Percentiles rank a stretch among this genome's conserved stretches.
These are phyloP conservation scores for Agapetus fuscipes DNA, from an alignment of 2,888 invertebrate genomes.

Conservation along the genomic window DNA sequence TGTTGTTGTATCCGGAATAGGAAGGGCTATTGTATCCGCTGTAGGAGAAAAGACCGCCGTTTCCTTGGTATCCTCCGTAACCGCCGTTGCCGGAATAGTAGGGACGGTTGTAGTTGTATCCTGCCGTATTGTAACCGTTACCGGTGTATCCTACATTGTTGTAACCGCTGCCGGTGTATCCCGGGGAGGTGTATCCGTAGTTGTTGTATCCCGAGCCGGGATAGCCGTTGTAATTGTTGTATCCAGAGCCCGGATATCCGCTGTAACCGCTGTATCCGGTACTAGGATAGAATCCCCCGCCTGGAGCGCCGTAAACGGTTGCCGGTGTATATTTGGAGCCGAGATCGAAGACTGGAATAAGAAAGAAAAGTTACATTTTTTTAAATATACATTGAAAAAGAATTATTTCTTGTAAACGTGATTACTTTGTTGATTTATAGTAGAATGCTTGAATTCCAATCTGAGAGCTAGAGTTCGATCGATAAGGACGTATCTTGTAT, in stretches of 20 bases:
- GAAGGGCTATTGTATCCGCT: slow-evolving; percentile 47
- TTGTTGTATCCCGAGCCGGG: slow-evolving; percentile 31
- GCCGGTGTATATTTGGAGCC: slow-evolving; percentile 30
- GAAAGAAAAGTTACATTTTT: too few relatives aligned
- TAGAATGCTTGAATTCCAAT: too few relatives aligned
- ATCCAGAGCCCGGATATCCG: slow-evolving; percentile 8
- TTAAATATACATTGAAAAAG: too few relatives aligned
- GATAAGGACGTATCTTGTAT: too few relatives aligned
- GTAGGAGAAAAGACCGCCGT: slow-evolving; percentile 49
- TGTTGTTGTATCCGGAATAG: slow-evolving; percentile 45
- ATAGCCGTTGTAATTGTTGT: slow-evolving; percentile 24
- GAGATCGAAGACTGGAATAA: slow-evolving; percentile 32
- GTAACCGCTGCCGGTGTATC: slow-evolving; percentile 22
- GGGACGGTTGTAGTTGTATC: slow-evolving; percentile 5
- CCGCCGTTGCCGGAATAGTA: slow-evolving; percentile 32
- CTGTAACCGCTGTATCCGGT: slow-evolving; percentile 5
- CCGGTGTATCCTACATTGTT: slow-evolving; percentile 13
- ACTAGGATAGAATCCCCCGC: slow-evolving; percentile 13
- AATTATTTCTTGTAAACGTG: too few relatives aligned
- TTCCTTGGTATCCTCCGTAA: slow-evolving; percentile 51
- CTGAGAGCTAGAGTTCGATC: too few relatives aligned
- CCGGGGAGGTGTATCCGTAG: slow-evolving; percentile 25
- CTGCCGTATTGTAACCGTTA: slow-evolving; percentile 2
- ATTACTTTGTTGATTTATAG: too few relatives aligned
- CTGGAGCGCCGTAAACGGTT: slow-evolving; percentile 23